These are phyloP conservation scores for Epirrita christyi DNA, from an alignment of 2,888 invertebrate genomes.

Conservation along the genomic window DNA sequence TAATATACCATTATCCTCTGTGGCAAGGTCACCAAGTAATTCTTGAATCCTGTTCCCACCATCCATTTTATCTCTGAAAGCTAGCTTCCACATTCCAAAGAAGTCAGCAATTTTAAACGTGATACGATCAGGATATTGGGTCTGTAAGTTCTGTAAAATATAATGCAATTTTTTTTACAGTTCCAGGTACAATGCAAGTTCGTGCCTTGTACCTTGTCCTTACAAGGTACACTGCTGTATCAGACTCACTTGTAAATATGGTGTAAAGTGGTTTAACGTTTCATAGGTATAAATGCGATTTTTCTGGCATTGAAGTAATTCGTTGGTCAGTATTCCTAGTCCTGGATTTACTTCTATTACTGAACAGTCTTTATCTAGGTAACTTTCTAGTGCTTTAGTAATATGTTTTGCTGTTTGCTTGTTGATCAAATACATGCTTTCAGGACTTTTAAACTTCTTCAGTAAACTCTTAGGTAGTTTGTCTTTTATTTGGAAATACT, in stretches of 20 bases:
- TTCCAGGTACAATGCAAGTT: too few relatives aligned
- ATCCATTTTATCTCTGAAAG: conserved; percentile 85
- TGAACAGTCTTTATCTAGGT: conserved; percentile 58
- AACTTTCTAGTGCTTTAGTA: conserved; percentile 56
- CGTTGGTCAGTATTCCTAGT: conserved; percentile 85
- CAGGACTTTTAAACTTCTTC: conserved; percentile 67
- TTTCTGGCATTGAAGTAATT: conserved; percentile 81
- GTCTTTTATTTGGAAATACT: conserved; percentile 59
- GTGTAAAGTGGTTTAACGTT: conserved; percentile 74
- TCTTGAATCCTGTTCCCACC: conserved; percentile 79
- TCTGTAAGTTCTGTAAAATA: conserved; percentile 61
- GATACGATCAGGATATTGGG: conserved; percentile 65
- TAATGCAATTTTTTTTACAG: background rate
- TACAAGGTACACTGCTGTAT: conserved; percentile 2
- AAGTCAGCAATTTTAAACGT: conserved; percentile 83
- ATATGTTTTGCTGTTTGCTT: conserved; percentile 68
- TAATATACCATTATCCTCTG: conserved; percentile 72
- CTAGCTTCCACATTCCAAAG: conserved; percentile 82
- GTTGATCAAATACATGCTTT: conserved; percentile 76
- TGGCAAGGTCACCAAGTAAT: conserved; percentile 81
- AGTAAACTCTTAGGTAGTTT: conserved; percentile 65
- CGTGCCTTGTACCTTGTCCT: too few relatives aligned
- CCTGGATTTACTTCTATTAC: conserved; percentile 90
- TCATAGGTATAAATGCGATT: conserved; percentile 86
- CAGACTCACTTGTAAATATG: conserved; percentile 65